Evolutionary conservation across 1,140 invertebrate genomes (phyloP).

Genomic region (Drosophila takahashii): DNA sequence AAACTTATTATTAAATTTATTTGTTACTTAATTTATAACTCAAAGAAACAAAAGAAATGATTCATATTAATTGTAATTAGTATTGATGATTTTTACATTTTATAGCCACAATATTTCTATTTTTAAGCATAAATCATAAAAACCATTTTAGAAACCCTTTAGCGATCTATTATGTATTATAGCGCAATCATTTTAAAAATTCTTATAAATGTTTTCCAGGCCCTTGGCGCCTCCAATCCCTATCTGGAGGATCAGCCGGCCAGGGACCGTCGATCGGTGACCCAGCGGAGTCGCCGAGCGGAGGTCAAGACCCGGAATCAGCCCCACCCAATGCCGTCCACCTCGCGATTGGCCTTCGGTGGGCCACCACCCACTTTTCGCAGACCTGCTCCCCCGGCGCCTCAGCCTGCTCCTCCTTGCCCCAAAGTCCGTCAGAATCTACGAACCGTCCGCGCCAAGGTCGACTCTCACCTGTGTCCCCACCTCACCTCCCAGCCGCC

Average conservation of each 20-base stretch:
- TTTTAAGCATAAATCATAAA: too few relatives aligned
- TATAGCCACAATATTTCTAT: too few relatives aligned
- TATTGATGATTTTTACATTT: too few relatives aligned
- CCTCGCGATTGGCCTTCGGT: background rate
- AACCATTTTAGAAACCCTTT: too few relatives aligned
- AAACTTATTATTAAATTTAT: too few relatives aligned
- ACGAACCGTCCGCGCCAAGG: conserved; percentile 31
- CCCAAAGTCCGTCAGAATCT: background rate
- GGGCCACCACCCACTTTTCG: background rate
- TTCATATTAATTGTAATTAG: too few relatives aligned
- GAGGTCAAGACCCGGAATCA: conserved; percentile 3
- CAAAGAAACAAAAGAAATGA: too few relatives aligned
- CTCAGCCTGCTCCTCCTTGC: background rate
- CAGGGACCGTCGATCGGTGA: background rate
- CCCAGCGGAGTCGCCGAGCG: background rate
- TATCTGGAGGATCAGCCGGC: background rate
- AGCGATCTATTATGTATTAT: too few relatives aligned
- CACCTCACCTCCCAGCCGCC: background rate
- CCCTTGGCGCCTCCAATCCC: background rate
- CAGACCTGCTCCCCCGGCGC: background rate
- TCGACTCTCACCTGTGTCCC: conserved; percentile 23
- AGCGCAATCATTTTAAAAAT: too few relatives aligned
- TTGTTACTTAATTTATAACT: too few relatives aligned
- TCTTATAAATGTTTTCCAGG: background rate
- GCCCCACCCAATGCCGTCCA: background rate